phyloP scores from a whole-genome alignment of 1,140 invertebrate genomes.

The Drosophila paulistorum region DNA sequence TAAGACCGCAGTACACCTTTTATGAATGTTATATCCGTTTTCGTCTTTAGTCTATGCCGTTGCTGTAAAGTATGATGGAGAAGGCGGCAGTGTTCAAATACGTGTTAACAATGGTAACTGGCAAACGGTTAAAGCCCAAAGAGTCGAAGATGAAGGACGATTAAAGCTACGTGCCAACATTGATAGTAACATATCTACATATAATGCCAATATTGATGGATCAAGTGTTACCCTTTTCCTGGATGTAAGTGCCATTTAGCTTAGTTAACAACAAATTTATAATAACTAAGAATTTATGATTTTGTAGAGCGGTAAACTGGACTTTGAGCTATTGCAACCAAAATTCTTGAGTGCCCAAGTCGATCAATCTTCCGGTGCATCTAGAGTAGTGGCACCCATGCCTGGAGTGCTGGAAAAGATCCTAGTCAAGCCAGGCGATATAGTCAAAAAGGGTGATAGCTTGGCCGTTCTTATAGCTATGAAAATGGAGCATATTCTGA shows the following conservation, averaged over 20 bases:
- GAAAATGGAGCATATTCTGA: constrained; percentile 99
- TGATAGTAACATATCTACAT: constrained; percentile 82
- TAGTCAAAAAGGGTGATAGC: constrained; percentile 90
- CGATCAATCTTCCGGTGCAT: constrained; percentile 62
- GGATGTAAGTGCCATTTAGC: constrained; percentile 77
- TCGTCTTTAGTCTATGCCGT: constrained; percentile 79
- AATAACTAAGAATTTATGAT: neutral
- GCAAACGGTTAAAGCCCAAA: constrained; percentile 81
- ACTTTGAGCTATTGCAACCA: constrained; percentile 75
- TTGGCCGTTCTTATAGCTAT: constrained; percentile 95
- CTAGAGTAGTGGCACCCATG: constrained; percentile 90
- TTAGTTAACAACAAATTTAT: neutral
- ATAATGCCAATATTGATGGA: constrained; percentile 84
- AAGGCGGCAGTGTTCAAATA: constrained; percentile 64
- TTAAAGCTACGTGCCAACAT: constrained; percentile 83
- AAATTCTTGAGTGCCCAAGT: constrained; percentile 83
- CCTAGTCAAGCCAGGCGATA: constrained; percentile 90
- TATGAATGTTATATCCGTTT: neutral
- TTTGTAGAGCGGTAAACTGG: constrained; percentile 62
- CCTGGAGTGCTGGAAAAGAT: constrained; percentile 97
- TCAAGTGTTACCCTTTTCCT: constrained; percentile 85
- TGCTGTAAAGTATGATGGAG: constrained; percentile 80
- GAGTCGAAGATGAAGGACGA: constrained; percentile 69
- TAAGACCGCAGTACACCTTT: neutral
- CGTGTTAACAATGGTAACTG: constrained; percentile 82